These are phyloP conservation scores for Drosophila mercatorum DNA, from an alignment of 2,888 invertebrate species.

Conservation along the genomic window DNA sequence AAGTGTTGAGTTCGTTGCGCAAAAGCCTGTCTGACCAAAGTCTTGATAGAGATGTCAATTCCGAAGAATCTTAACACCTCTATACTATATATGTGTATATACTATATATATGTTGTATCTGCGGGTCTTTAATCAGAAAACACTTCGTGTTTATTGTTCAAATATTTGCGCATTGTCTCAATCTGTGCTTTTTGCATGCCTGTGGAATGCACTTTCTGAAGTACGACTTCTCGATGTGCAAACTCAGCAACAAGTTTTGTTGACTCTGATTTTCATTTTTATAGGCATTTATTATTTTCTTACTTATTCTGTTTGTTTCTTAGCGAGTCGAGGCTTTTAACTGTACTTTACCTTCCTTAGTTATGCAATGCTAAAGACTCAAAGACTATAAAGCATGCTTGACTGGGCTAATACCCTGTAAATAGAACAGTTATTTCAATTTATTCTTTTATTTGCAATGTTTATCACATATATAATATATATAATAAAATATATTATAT, in stretches of 20 bases:
- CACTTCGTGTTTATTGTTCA: conserved; percentile 53
- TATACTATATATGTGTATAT: conserved; percentile 19
- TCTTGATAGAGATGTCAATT: conserved; percentile 37
- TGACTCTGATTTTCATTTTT: conserved; percentile 59
- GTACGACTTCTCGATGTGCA: conserved; percentile 42
- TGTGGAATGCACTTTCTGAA: conserved; percentile 63
- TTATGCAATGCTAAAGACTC: conserved; percentile 9
- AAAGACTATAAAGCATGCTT: too few species aligned
- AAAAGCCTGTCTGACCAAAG: conserved; percentile 33
- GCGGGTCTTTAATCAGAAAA: conserved; percentile 59
- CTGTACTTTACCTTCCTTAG: conserved; percentile 8
- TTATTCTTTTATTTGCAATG: too few species aligned
- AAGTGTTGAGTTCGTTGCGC: conserved; percentile 34
- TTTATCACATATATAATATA: too few species aligned
- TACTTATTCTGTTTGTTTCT: conserved; percentile 32
- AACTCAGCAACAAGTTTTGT: conserved; percentile 62
- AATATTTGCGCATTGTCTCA: conserved; percentile 57
- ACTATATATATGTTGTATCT: conserved; percentile 9
- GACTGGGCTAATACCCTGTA: background rate
- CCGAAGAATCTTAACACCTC: conserved; percentile 44
- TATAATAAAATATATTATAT: too few species aligned
- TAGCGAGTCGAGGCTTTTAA: conserved; percentile 18
- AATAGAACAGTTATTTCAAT: too few species aligned
- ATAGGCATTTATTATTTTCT: conserved; percentile 37
- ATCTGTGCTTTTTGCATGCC: conserved; percentile 55